A percentile compares a stretch with the other conserved stretches of the same genome.
Conservation (phyloP, 2,888 invertebrate genomes). For the Acrocera orbiculus region DNA sequence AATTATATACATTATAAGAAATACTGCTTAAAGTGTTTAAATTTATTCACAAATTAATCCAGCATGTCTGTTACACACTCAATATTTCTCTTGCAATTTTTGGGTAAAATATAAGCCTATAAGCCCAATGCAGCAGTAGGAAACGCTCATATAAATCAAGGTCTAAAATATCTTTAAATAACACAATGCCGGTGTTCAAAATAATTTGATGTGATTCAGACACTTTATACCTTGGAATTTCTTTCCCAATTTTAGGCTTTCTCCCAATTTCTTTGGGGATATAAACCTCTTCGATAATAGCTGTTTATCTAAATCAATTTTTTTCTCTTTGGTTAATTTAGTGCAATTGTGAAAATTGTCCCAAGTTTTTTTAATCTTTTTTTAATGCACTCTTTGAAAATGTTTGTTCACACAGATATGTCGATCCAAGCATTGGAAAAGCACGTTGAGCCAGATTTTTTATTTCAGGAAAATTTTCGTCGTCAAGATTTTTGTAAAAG, state of each 20-base stretch:
- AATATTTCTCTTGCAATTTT: slow-evolving; percentile 3
- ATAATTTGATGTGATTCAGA: slow-evolving; percentile 3
- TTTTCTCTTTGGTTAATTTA: not conserved
- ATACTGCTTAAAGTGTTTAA: slow-evolving; percentile 2
- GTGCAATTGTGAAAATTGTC: not conserved
- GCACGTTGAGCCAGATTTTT: too few species aligned
- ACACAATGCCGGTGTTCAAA: slow-evolving; percentile 4
- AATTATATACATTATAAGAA: slow-evolving; percentile 5
- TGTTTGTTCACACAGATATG: too few species aligned
- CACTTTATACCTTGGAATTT: not conserved
- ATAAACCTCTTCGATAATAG: not conserved
- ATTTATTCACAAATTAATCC: slow-evolving; percentile 2
- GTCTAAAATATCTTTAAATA: slow-evolving; percentile 2
- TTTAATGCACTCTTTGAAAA: too few species aligned
- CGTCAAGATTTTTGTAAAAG: too few species aligned
- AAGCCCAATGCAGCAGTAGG: slow-evolving; percentile 1
- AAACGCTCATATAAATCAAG: slow-evolving; percentile 3
- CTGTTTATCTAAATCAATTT: not conserved
- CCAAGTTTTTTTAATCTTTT: too few species aligned
- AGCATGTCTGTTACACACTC: slow-evolving; percentile 1
- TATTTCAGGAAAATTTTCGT: too few species aligned
- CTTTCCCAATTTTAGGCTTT: slow-evolving; percentile 1
- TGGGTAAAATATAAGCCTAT: slow-evolving; percentile 1
- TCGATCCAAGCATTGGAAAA: too few species aligned
- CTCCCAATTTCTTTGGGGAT: slow-evolving; percentile 6